A percentile compares a stretch with the other conserved stretches of the same genome.
Evolutionary conservation across 2,888 invertebrate species (phyloP).

Genomic region (Heterodera filipjevi): DNA sequence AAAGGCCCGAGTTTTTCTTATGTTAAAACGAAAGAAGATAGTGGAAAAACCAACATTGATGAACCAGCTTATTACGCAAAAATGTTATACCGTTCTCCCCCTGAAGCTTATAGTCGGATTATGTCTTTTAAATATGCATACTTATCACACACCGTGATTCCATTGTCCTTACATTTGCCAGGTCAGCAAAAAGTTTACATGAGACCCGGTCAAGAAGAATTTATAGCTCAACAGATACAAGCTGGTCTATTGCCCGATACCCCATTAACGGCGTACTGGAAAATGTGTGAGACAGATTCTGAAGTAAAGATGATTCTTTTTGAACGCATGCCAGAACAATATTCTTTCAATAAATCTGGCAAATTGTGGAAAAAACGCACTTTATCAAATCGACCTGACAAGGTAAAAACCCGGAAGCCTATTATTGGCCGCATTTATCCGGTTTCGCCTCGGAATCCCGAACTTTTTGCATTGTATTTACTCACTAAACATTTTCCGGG

Average conservation of each 20-base stretch:
- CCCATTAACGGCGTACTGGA: conserved; percentile 10
- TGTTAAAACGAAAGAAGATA: not conserved
- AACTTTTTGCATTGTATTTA: conserved; percentile 17
- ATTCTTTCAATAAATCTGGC: not conserved
- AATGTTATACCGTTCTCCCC: not conserved
- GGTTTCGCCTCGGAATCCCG: not conserved
- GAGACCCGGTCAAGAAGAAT: not conserved
- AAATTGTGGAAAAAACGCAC: not conserved
- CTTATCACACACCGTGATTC: not conserved
- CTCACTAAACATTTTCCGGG: conserved; percentile 15
- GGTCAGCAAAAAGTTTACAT: not conserved
- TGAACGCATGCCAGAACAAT: not conserved
- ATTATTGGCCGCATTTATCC: conserved; percentile 1
- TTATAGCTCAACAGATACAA: not conserved
- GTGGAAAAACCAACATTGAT: not conserved
- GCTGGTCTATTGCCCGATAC: not conserved
- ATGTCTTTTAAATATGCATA: not conserved
- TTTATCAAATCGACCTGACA: not conserved
- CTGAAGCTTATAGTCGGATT: conserved; percentile 10
- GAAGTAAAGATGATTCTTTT: not conserved
- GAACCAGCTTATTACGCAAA: conserved; percentile 20
- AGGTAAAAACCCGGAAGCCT: not conserved
- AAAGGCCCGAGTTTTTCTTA: conserved; percentile 16
- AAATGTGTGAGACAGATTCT: not conserved
- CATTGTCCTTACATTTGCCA: conserved; percentile 1